Evolutionary conservation across 2,888 invertebrate genomes (phyloP).

Genomic region (Clusia tigrina): DNA sequence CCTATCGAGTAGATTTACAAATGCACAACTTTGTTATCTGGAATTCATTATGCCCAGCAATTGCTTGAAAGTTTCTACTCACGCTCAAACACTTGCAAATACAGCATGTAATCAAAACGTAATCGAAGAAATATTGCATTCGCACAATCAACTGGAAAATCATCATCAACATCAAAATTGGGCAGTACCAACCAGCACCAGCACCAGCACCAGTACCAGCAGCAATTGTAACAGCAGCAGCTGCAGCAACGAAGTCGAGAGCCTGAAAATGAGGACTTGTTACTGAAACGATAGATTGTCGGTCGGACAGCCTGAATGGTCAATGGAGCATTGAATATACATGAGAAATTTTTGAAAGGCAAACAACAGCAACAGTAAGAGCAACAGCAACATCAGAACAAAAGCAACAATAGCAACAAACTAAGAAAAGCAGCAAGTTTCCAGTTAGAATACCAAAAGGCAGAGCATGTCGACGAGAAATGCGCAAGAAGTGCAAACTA

Average conservation of each 20-base stretch:
- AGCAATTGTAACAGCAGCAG: not conserved
- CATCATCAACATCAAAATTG: constrained; percentile 10
- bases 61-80: not conserved
- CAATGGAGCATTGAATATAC: not conserved
- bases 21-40: not conserved
- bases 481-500: not conserved
- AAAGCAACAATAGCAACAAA: not conserved
- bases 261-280: not conserved
- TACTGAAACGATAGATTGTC: no score
- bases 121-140: not conserved
- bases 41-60: not conserved
- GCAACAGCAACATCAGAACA: not conserved
- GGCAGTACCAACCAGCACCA: not conserved
- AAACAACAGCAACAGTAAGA: not conserved
- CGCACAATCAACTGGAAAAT: constrained; percentile 16
- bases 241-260: not conserved
- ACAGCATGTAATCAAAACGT: constrained; percentile 1
- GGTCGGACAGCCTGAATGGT: not conserved
- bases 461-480: not conserved
- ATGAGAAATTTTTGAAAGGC: not conserved
- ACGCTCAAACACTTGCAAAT: not conserved
- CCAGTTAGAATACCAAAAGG: no score
- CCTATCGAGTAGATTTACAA: not conserved
- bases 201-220: not conserved
- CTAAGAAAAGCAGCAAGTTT: not conserved